Conservation (phyloP, 64 coral and sea anemone genomes). For the Montipora capricornis region DNA sequence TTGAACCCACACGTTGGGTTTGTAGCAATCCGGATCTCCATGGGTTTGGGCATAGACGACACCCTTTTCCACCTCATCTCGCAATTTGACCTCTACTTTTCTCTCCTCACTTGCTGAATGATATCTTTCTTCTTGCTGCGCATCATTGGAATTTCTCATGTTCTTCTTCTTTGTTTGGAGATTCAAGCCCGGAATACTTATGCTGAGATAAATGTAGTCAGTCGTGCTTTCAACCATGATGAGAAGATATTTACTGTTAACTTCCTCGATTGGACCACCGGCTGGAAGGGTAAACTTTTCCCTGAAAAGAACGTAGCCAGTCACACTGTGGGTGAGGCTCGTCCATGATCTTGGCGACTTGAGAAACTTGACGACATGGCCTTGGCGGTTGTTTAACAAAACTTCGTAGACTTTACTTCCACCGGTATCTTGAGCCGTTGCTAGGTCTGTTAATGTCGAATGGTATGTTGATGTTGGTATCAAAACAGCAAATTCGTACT, state of each 20-base stretch:
- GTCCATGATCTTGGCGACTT: conserved; percentile 25
- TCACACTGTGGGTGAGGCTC: neutral
- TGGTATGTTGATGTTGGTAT: conserved; percentile 1
- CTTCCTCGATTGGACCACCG: neutral
- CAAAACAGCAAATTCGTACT: conserved; percentile 22
- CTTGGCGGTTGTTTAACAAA: neutral
- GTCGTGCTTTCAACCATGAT: neutral
- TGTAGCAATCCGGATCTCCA: neutral
- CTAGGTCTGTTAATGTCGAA: neutral
- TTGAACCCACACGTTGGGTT: neutral
- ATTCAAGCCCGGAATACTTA: neutral
- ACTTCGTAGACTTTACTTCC: neutral
- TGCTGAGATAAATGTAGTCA: neutral
- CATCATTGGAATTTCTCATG: neutral
- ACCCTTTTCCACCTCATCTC: neutral
- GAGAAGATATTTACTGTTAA: neutral
- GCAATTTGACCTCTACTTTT: neutral
- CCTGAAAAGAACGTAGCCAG: conserved; percentile 11
- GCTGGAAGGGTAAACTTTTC: neutral
- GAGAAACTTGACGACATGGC: conserved; percentile 15
- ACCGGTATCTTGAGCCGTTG: neutral
- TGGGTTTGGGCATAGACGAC: neutral
- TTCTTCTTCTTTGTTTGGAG: neutral
- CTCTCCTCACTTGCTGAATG: neutral
- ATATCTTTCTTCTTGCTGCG: neutral